Percentiles rank a stretch among this genome's conserved stretches.
Evolutionary conservation across 1,140 invertebrate species (phyloP).

Genomic region (Sitodiplosis mosellana): DNA sequence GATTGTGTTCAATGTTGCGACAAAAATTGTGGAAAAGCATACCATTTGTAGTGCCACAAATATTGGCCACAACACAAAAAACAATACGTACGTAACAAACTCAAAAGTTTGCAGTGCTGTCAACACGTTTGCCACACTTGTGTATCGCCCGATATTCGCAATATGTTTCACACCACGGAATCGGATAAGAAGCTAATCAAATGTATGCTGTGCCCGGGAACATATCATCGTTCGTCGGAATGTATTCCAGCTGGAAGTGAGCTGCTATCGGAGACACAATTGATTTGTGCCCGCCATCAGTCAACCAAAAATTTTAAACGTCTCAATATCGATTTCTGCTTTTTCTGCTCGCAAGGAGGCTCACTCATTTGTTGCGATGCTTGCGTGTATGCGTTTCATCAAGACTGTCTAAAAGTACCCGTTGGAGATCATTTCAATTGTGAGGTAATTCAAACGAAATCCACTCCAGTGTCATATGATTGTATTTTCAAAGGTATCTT

Average conservation of each 20-base stretch:
- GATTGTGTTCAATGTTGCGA: slow-evolving; percentile 28
- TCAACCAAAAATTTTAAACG: slow-evolving; percentile 13
- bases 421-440: slow-evolving; percentile 32
- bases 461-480: too few species aligned
- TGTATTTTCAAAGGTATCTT: too few species aligned
- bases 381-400: slow-evolving; percentile 81
- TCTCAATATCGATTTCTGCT: slow-evolving; percentile 53
- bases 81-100: slow-evolving; percentile 26
- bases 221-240: slow-evolving; percentile 60
- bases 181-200: slow-evolving; percentile 29
- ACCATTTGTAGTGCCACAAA: slow-evolving; percentile 54
- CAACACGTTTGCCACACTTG: slow-evolving; percentile 81
- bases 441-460: too few species aligned
- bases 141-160: slow-evolving; percentile 58
- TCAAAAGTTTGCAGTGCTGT: slow-evolving; percentile 49
- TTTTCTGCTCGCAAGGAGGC: slow-evolving; percentile 43
- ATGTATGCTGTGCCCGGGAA: slow-evolving; percentile 75
- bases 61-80: slow-evolving; percentile 63
- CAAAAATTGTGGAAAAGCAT: slow-evolving; percentile 46
- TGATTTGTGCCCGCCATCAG: slow-evolving; percentile 76
- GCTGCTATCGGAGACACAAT: slow-evolving; percentile 52
- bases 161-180: slow-evolving; percentile 28
- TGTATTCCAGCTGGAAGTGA: slow-evolving; percentile 74
- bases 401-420: slow-evolving; percentile 59
- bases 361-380: slow-evolving; percentile 81